Conservation (phyloP, 2,113 vertebrate genomes). For the Hippocampus zosterae region DNA sequence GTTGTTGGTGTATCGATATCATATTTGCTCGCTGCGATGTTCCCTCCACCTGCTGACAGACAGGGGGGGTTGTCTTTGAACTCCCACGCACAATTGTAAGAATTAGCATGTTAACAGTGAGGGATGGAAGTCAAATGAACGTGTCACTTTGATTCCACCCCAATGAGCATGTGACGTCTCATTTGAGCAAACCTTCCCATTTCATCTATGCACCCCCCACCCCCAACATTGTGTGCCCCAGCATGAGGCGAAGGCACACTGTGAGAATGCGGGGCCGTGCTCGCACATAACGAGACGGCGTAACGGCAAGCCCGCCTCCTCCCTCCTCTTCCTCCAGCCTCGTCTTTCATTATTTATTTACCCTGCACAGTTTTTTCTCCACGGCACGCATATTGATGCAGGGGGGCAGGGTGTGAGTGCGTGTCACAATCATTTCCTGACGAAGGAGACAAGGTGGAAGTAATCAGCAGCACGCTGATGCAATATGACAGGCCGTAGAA, state of each 20-base stretch:
- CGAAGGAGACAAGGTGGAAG: slow-evolving; percentile 79
- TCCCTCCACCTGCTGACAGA: background rate
- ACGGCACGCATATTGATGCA: slow-evolving; percentile 75
- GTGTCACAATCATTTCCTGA: slow-evolving; percentile 79
- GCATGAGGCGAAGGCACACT: slow-evolving; percentile 3
- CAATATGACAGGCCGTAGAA: slow-evolving; percentile 74
- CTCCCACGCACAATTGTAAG: background rate
- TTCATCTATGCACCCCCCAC: background rate
- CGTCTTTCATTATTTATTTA: slow-evolving; percentile 78
- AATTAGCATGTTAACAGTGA: background rate
- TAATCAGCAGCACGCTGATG: slow-evolving; percentile 77
- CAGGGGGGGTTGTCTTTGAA: background rate
- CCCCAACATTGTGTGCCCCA: background rate
- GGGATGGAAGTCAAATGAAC: background rate
- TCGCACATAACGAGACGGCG: slow-evolving; percentile 4
- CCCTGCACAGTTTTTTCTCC: slow-evolving; percentile 71
- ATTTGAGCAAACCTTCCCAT: slow-evolving; percentile 3
- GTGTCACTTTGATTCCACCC: slow-evolving; percentile 3
- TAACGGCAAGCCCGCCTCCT: slow-evolving; percentile 28
- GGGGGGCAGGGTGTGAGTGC: slow-evolving; percentile 72
- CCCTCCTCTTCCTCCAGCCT: slow-evolving; percentile 40
- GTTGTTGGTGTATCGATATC: background rate
- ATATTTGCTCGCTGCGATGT: background rate
- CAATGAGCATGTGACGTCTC: background rate
- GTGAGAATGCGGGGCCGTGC: background rate